Evolutionary conservation across 92 coral and sea anemone genomes (phyloP).

Genomic region (Epizoanthus ramosus): DNA sequence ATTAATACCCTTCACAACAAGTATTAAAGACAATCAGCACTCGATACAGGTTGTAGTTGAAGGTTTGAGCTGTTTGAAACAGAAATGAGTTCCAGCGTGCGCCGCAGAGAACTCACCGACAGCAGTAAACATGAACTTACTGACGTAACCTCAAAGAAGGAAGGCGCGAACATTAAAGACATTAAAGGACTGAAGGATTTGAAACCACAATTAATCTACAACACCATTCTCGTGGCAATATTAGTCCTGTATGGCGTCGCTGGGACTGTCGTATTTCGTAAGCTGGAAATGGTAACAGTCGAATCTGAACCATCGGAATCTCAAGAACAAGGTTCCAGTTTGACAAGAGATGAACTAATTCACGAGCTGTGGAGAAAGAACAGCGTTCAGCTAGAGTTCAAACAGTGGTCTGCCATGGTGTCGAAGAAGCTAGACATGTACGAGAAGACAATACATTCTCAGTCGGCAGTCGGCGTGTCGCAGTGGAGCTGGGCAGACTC

Average conservation of each 20-base stretch:
- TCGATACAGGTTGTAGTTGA: neutral
- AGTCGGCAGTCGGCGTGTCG: constrained; percentile 15
- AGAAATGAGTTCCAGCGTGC: constrained; percentile 9
- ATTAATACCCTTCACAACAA: no score
- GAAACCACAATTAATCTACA: constrained; percentile 58
- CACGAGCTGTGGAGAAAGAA: constrained; percentile 57
- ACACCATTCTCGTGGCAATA: constrained; percentile 51
- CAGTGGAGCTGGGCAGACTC: constrained; percentile 76
- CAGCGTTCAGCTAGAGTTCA: constrained; percentile 33
- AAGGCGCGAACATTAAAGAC: neutral
- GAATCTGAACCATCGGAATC: constrained; percentile 11
- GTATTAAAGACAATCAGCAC: no score
- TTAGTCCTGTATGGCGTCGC: constrained; percentile 59
- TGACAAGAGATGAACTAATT: constrained; percentile 45
- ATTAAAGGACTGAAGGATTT: constrained; percentile 41
- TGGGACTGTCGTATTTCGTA: constrained; percentile 71
- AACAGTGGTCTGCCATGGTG: constrained; percentile 63
- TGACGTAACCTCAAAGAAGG: neutral
- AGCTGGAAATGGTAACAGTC: constrained; percentile 58
- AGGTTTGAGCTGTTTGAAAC: neutral
- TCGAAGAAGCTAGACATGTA: constrained; percentile 55
- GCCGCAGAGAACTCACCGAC: constrained; percentile 3
- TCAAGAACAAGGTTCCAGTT: neutral
- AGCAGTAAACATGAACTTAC: neutral
- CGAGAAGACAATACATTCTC: constrained; percentile 27